Conservation (phyloP, 2,113 vertebrate genomes). For the Hypanus sabinus region DNA sequence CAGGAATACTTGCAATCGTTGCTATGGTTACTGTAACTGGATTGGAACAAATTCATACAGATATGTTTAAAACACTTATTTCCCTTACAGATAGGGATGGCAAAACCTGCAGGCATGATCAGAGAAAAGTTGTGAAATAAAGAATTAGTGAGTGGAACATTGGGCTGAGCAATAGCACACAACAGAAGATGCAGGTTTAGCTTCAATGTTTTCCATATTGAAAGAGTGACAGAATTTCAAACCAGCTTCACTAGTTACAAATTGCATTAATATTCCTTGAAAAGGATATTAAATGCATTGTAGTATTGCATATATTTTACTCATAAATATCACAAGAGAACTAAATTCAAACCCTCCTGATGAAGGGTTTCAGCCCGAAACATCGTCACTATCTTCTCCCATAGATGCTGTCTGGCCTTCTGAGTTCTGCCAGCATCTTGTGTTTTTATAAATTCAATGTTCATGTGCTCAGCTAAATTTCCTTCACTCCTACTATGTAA, state of each 20-base stretch:
- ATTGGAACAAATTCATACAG: background rate
- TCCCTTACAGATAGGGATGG: background rate
- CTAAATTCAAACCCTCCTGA: too few relatives aligned
- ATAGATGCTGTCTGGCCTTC: too few relatives aligned
- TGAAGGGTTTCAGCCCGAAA: too few relatives aligned
- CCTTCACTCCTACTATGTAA: background rate
- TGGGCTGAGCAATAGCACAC: background rate
- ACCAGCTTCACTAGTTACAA: too few relatives aligned
- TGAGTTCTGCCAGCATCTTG: too few relatives aligned
- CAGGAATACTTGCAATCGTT: slow-evolving; percentile 4
- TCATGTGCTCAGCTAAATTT: background rate
- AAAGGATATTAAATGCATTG: too few relatives aligned
- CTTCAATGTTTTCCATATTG: background rate
- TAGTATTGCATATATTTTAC: background rate
- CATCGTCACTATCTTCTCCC: too few relatives aligned
- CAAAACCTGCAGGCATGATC: background rate
- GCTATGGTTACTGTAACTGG: background rate
- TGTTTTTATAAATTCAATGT: background rate
- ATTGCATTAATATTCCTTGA: too few relatives aligned
- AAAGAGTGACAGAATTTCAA: too few relatives aligned
- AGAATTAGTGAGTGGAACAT: background rate
- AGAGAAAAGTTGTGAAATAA: background rate
- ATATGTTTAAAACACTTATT: background rate
- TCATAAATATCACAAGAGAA: background rate
- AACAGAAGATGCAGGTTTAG: background rate